Conservation (phyloP, 2,113 vertebrate genomes). For the Sigmodon hispidus region DNA sequence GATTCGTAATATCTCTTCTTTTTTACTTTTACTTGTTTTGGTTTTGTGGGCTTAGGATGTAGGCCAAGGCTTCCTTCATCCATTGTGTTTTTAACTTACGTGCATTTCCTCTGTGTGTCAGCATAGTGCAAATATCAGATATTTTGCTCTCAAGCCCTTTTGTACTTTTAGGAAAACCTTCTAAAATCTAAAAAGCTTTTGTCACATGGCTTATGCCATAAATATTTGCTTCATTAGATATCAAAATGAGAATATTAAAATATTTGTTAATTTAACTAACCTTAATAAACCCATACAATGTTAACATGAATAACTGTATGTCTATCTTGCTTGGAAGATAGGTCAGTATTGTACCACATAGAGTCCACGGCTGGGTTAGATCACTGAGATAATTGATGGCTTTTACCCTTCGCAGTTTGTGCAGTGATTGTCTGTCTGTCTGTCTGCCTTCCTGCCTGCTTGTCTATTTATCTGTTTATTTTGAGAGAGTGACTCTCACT, state of each 20-base stretch:
- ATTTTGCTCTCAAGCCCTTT: neutral
- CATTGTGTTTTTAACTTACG: neutral
- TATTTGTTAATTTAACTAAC: neutral
- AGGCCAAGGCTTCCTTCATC: no score
- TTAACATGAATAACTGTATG: neutral
- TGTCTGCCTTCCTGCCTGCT: neutral
- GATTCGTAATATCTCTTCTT: neutral
- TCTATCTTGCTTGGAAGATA: neutral
- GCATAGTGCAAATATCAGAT: neutral
- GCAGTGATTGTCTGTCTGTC: neutral
- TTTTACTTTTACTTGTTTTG: neutral
- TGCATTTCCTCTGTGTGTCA: neutral
- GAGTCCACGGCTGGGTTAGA: neutral
- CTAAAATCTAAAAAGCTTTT: neutral
- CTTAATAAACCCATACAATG: neutral
- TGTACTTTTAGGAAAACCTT: neutral
- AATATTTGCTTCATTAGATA: constrained; percentile 3
- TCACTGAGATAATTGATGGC: neutral
- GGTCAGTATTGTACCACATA: neutral
- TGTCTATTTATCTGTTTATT: neutral
- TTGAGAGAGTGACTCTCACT: neutral
- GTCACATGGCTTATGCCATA: neutral
- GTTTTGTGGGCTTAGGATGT: neutral
- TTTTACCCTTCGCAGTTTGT: neutral
- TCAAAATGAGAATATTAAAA: neutral